A percentile compares a stretch with the other conserved stretches of the same genome.
phyloP scores from a whole-genome alignment of 2,888 invertebrate species.

The Trissoscelio sp. region DNA sequence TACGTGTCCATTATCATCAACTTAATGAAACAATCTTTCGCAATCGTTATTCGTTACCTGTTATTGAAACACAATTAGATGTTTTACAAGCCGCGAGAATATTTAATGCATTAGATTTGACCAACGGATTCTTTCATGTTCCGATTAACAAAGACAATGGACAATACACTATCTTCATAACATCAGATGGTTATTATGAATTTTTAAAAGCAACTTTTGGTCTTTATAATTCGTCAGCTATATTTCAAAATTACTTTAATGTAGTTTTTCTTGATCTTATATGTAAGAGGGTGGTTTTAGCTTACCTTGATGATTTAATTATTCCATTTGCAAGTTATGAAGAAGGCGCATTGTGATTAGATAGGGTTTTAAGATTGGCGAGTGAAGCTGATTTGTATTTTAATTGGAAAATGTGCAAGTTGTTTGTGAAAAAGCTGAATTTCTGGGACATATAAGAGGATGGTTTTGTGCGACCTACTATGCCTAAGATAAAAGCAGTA shows the following conservation, averaged over 20 bases:
- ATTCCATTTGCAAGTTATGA: slow-evolving; percentile 48
- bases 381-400: slow-evolving; percentile 63
- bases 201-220: slow-evolving; percentile 71
- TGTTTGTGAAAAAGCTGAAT: slow-evolving; percentile 67
- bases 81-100: slow-evolving; percentile 60
- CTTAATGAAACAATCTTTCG: slow-evolving; percentile 69
- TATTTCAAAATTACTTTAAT: slow-evolving; percentile 69
- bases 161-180: slow-evolving; percentile 72
- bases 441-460: slow-evolving; percentile 61
- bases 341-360: slow-evolving; percentile 34
- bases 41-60: slow-evolving; percentile 75
- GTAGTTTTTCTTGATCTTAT: slow-evolving; percentile 66
- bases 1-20: background rate
- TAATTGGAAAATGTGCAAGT: slow-evolving; percentile 70
- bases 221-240: slow-evolving; percentile 70
- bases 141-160: slow-evolving; percentile 65
- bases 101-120: slow-evolving; percentile 70
- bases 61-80: slow-evolving; percentile 71
- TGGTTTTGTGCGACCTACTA: slow-evolving; percentile 61
- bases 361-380: slow-evolving; percentile 62
- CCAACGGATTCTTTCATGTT: slow-evolving; percentile 73
- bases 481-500: slow-evolving; percentile 63
- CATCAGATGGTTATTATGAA: slow-evolving; percentile 71
- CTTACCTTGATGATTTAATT: slow-evolving; percentile 69
- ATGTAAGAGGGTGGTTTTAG: slow-evolving; percentile 37